Evolutionary conservation across 2,113 vertebrate genomes (phyloP).

Genomic region (Sprattus sprattus): DNA sequence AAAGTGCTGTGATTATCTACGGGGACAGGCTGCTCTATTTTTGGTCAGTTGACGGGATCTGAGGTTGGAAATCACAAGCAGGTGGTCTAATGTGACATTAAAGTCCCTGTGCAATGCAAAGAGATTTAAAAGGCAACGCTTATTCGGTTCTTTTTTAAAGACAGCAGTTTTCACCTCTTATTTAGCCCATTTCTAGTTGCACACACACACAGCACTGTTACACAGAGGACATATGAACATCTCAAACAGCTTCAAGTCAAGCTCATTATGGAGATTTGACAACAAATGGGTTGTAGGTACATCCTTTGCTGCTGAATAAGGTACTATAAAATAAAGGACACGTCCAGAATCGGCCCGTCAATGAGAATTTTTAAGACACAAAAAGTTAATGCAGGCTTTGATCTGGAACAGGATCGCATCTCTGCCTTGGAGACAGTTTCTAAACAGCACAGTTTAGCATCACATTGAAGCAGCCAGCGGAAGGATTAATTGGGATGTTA

Average conservation of each 20-base stretch:
- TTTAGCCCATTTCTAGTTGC: background rate
- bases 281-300: background rate
- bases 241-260: background rate
- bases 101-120: slow-evolving; percentile 47
- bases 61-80: slow-evolving; percentile 53
- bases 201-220: background rate
- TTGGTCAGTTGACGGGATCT: slow-evolving; percentile 29
- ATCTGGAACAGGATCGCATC: background rate
- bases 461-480: background rate
- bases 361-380: background rate
- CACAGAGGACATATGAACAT: background rate
- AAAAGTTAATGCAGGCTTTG: background rate
- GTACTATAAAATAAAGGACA: background rate
- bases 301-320: background rate
- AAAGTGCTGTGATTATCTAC: slow-evolving; percentile 56
- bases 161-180: background rate
- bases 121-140: background rate
- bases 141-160: background rate
- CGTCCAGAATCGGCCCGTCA: background rate
- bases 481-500: slow-evolving; percentile 14
- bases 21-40: slow-evolving; percentile 53
- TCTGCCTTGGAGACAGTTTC: background rate
- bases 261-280: background rate
- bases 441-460: background rate
- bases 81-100: slow-evolving; percentile 63